Evolutionary conservation across 2,888 invertebrate species (phyloP), one percentile per base, ranked within the genome.

Genomic region (Caenorhabditis afra): DNA sequence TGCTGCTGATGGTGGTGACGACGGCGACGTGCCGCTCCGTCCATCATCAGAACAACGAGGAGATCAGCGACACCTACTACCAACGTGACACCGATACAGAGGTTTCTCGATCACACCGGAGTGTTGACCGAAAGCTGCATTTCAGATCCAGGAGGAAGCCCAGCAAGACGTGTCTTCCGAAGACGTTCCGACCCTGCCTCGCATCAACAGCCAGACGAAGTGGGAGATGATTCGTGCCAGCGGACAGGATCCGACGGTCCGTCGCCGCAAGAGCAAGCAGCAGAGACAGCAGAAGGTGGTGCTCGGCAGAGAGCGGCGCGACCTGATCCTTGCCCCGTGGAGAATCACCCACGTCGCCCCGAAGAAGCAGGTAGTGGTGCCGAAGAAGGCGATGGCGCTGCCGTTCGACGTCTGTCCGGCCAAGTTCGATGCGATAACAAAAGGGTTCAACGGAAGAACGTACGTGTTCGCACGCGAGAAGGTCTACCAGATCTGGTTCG

Each of bases 401-500:
- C 58, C 79, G 11, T 70, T 84, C 37, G 82, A 85, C 64, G 23
- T 67, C 16, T 88, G 88, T 64, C 88, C 88, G 1, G 71, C 55
- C 14, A 77, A 82, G 47, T 84, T 88, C 47, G 88, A 87, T 59
- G 88, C 88, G 12, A 81, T 88, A 52, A 87, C 87, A n/a, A 86
- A 85, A 70, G 87, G 87, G 18, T 82, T 77, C 79, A 87, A 88
- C 62, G 82, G 84, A 22, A 81, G 87, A 29, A 87, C 85, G 0
- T 88, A 88, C 79, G 79, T 87, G 39, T 88, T 88, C 65, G 81
- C 88, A 10, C 79, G 86, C 18, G 85, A 86, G 23, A 74, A 70
- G 53, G 88, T 88, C 22, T 88, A 86, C 55, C 87, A 88, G 67
- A 76, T 87, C n/a, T 88, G 85, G 85, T 78, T 81, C 29, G 81